phyloP scores from a whole-genome alignment of 2,888 invertebrate genomes.

The Xylota segnis region DNA sequence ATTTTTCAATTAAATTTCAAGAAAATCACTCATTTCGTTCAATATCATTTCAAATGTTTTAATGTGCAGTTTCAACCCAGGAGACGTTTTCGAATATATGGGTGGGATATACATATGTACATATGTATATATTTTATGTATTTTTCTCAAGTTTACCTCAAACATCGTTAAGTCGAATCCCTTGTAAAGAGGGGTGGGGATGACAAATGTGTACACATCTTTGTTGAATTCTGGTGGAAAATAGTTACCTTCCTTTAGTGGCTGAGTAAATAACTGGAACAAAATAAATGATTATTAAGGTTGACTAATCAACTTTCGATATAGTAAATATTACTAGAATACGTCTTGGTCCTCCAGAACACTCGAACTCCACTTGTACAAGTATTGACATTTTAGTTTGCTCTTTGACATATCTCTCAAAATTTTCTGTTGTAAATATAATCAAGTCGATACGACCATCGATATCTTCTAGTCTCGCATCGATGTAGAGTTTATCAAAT shows the following conservation, averaged over 20 bases:
- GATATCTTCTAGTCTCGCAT: slow-evolving; percentile 74
- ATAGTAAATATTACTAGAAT: slow-evolving; percentile 66
- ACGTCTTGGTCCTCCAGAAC: slow-evolving; percentile 70
- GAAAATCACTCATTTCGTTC: no score
- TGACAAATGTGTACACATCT: slow-evolving; percentile 75
- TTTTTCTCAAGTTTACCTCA: slow-evolving; percentile 43
- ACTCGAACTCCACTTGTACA: slow-evolving; percentile 75
- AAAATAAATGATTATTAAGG: neutral
- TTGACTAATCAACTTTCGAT: neutral
- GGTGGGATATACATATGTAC: no score
- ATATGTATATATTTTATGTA: no score
- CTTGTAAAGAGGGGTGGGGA: slow-evolving; percentile 79
- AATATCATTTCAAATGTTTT: no score
- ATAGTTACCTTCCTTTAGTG: slow-evolving; percentile 77
- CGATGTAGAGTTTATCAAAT: slow-evolving; percentile 78
- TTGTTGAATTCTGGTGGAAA: slow-evolving; percentile 78
- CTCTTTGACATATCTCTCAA: slow-evolving; percentile 77
- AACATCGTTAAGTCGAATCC: slow-evolving; percentile 78
- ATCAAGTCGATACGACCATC: slow-evolving; percentile 48
- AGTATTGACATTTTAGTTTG: slow-evolving; percentile 76
- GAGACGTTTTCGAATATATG: no score
- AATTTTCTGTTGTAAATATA: slow-evolving; percentile 78
- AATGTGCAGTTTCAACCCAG: no score
- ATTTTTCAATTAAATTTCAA: no score
- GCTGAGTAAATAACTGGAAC: slow-evolving; percentile 77